Evolutionary conservation across 2,888 invertebrate genomes (phyloP), one percentile per base, ranked within the genome.

Genomic region (Pocota personata): DNA sequence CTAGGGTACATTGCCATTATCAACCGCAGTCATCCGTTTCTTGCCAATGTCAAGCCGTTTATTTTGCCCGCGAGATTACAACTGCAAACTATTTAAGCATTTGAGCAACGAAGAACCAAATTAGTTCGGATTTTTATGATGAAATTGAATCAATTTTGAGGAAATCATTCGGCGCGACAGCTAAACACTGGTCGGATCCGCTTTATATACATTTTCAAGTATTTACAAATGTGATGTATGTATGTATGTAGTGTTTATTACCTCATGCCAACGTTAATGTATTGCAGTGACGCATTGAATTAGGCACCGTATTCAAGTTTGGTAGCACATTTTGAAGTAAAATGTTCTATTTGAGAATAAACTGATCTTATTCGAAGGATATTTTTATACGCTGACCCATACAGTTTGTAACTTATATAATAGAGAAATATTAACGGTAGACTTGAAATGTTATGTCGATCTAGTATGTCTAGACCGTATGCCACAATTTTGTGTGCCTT

Each of bases 171-270:
- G 52, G n/a, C 19, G 16, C 6, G 16, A 10, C 48, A 48, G 32
- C 30, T 10, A 10, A 14, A 10, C 14, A 14, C 30, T 16, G n/a
- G 12, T 52, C 30, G 32, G 16, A 32, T 21, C 37, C 27, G 16
- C 37, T 52, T 55, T 69, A 69, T 52, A 52, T 40, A 55, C 19
- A 30, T 24, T 48, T 32, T 46, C 0, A 64, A 64, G 43, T 48
- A 60, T 60, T 10, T 32, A 40, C 52, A 40, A 10, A 6, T 2
- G 27, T 16, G 8, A 19, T 32, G 24, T 46, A 3, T 55, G 24
- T 46, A 10, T 19, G 3, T 16, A 19, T 35, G 4, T 19, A 14
- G 7, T 52, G 16, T 30, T 52, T 27, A 67, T 67, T 55, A 69
- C 43, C 57, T 71, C 32, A 57, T 57, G 57, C 8, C 32, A 30